A percentile compares a stretch with the other conserved stretches of the same genome.
phyloP scores from a whole-genome alignment of 1,140 invertebrate species.

The Phenacoccus solenopsis region DNA sequence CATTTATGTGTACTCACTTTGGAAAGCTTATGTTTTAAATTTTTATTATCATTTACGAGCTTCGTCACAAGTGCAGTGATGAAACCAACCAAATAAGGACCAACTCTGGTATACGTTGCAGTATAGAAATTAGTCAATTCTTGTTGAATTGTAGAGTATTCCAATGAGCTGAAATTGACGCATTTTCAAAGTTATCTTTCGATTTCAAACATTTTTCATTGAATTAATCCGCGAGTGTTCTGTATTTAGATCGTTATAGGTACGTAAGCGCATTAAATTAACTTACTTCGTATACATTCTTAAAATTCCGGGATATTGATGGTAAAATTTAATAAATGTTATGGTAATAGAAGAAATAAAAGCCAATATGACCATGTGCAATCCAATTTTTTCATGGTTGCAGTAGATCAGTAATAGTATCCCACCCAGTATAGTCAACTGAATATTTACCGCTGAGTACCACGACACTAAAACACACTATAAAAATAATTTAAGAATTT shows the following conservation, averaged over 20 bases:
- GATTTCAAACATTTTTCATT: no score
- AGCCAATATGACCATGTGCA: background rate
- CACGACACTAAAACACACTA: constrained; percentile 83
- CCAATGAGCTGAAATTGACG: constrained; percentile 17
- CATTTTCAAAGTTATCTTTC: no score
- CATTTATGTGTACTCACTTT: no score
- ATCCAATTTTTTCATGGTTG: constrained; percentile 8
- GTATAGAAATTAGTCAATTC: constrained; percentile 32
- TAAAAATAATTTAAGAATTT: no score
- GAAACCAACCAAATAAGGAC: constrained; percentile 35
- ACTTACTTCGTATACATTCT: constrained; percentile 14
- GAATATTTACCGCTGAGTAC: constrained; percentile 80
- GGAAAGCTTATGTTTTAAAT: no score
- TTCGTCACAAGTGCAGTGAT: constrained; percentile 32
- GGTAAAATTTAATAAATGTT: constrained; percentile 14
- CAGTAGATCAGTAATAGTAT: constrained; percentile 53
- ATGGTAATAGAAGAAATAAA: background rate
- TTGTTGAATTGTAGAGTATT: constrained; percentile 18
- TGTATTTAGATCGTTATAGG: background rate
- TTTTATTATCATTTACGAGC: constrained; percentile 23
- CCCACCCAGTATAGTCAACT: constrained; percentile 65
- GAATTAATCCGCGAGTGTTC: no score
- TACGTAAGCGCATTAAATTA: background rate
- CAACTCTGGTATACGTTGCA: constrained; percentile 32
- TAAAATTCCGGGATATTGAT: constrained; percentile 9